Base-by-base conservation (phyloP, 2,888 invertebrate species). In the Philopedon plagiatum region DNA sequence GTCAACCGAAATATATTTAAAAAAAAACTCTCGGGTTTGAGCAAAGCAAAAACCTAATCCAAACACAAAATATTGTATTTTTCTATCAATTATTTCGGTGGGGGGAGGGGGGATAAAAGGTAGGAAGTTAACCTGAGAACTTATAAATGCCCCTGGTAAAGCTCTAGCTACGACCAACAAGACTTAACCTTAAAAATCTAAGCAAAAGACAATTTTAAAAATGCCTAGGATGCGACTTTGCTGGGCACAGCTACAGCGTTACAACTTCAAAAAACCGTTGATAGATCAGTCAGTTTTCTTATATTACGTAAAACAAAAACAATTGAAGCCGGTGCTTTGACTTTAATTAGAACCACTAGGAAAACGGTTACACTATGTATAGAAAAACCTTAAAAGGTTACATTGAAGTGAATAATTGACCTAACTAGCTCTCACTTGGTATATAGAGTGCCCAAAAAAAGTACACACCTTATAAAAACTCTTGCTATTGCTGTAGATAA, bases 251-350 rank as follows among this genome's bases (percentile, higher is more conserved):
- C 61, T 19, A 32, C 7, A 68, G 41, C 41, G n/a, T n/a, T 39
- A 34, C 1, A 60, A 54, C 18, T 51, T 18, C 29, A n/a, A 56
- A 18, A 37, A 56, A 56, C 41, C 54, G 11, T 66, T 13, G 15
- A 58, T 61, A 39, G 19, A 34, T 62, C 34, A 57, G 32, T 68
- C 68, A 54, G 68, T 68, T 60, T 51, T 60, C 46, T 68, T 60
- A 54, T 44, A 29, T 44, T 57, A 66, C 13, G 54, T 39, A 39
- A 34, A 51, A 29, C 13, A 23, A 49, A 37, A 69, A 51, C 37
- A 34, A 46, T 49, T 70, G 63, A 70, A 70, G 63, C 49, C 18
- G 70, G 63, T 70, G 70, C 70, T 70, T 63, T 63, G 70, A 70
- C 46, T 39, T 34, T 7, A 63, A 70, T 37, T 15, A 56, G 46